Percentiles rank a stretch among this genome's conserved stretches.
Conservation (phyloP, 1,140 invertebrate species). For the Adoxophyes honmai region DNA sequence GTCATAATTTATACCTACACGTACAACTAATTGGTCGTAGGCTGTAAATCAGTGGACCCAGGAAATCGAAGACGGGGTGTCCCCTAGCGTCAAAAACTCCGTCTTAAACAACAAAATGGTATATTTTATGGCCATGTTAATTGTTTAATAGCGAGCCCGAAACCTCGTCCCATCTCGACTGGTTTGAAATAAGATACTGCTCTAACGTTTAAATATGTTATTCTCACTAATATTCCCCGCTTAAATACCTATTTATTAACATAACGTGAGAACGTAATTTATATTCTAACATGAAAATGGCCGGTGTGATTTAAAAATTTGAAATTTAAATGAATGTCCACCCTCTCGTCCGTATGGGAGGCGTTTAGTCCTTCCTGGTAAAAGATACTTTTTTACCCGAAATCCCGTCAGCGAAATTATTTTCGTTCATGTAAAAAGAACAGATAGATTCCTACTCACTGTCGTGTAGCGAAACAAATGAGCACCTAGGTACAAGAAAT, state of each 20-base stretch:
- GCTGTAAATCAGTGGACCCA: slow-evolving; percentile 27
- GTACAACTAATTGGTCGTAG: slow-evolving; percentile 34
- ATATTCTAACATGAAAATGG: slow-evolving; percentile 9
- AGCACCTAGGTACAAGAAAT: too few species aligned
- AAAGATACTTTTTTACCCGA: background rate
- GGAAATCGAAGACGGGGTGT: slow-evolving; percentile 25
- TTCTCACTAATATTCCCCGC: slow-evolving; percentile 9
- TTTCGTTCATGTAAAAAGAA: too few species aligned
- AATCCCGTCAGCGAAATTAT: too few species aligned
- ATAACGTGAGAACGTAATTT: slow-evolving; percentile 9
- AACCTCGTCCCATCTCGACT: background rate
- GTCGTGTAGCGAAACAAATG: too few species aligned
- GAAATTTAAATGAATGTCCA: slow-evolving; percentile 8
- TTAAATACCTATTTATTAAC: slow-evolving; percentile 13
- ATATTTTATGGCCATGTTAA: slow-evolving; percentile 25
- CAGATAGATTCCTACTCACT: too few species aligned
- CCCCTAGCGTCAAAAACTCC: slow-evolving; percentile 8
- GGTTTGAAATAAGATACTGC: slow-evolving; percentile 12
- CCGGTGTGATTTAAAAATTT: slow-evolving; percentile 9
- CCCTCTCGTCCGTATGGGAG: slow-evolving; percentile 1
- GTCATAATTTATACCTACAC: slow-evolving; percentile 30
- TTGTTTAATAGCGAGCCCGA: slow-evolving; percentile 1
- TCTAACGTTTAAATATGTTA: background rate
- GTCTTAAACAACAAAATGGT: slow-evolving; percentile 16
- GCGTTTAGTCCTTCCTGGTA: background rate